phyloP scores from a whole-genome alignment of 2,888 invertebrate species.

The Eupithecia insigniata region DNA sequence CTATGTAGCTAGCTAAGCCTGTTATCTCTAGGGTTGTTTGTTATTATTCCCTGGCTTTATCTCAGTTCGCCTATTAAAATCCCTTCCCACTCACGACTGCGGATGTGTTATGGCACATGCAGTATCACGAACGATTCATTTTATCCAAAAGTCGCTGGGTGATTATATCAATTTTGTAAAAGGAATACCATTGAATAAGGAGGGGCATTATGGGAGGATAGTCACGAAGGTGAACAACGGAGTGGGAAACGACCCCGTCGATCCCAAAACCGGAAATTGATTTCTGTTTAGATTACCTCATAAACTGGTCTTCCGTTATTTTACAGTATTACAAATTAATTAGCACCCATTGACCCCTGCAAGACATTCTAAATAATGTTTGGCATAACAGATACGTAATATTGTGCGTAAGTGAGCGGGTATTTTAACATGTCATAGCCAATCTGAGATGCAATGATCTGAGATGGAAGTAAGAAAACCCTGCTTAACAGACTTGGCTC shows the following conservation, averaged over 20 bases:
- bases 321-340: not conserved
- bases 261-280: conserved; percentile 15
- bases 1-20: not conserved
- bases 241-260: conserved; percentile 21
- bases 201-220: conserved; percentile 23
- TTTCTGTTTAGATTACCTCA: not conserved
- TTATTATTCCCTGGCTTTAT: conserved; percentile 29
- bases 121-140: conserved; percentile 41
- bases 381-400: not conserved
- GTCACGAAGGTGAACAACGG: conserved; percentile 29
- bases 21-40: conserved; percentile 21
- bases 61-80: conserved; percentile 41
- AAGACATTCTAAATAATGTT: not conserved
- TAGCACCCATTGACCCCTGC: not conserved
- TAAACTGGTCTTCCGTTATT: not conserved
- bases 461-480: too few relatives aligned
- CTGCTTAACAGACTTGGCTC: too few relatives aligned
- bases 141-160: conserved; percentile 35
- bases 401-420: too few relatives aligned
- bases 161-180: conserved; percentile 39
- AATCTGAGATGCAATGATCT: too few relatives aligned
- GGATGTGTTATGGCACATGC: conserved; percentile 41
- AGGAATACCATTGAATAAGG: conserved; percentile 40
- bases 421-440: too few relatives aligned
- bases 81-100: conserved; percentile 43